phyloP scores from a whole-genome alignment of 2,113 vertebrate species.

The Zosterops borbonicus region DNA sequence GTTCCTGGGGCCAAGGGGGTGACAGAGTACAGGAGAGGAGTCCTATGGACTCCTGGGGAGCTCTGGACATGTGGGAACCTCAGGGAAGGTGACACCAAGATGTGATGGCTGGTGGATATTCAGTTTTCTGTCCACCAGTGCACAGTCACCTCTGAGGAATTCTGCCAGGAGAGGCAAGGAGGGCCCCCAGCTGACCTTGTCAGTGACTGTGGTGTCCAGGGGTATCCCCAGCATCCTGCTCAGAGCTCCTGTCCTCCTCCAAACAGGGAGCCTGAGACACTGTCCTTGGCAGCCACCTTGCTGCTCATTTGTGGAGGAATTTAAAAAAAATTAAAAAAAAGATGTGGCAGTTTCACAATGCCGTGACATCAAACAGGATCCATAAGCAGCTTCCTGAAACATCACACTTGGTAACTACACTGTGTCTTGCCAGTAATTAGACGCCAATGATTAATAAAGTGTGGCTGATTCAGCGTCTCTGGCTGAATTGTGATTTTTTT shows the following conservation, averaged over 20 bases:
- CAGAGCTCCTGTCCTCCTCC: not conserved
- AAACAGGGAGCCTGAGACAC: not conserved
- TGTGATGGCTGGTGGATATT: not conserved
- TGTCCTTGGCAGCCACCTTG: not conserved
- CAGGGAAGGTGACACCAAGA: not conserved
- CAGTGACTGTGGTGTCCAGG: accelerated
- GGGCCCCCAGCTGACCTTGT: not conserved
- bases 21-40: not conserved
- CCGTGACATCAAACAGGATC: not conserved
- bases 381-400: not conserved
- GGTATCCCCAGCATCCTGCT: not conserved
- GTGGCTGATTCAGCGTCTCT: not conserved
- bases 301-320: not conserved
- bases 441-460: not conserved
- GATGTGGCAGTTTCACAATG: not conserved
- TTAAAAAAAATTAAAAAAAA: not conserved
- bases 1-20: not conserved
- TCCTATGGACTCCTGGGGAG: not conserved
- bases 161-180: not conserved
- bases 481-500: not conserved
- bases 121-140: not conserved
- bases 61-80: not conserved
- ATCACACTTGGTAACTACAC: not conserved
- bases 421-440: not conserved
- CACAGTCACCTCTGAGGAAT: not conserved